Conservation (phyloP, 2,888 invertebrate genomes). For the Eupithecia abbreviata region DNA sequence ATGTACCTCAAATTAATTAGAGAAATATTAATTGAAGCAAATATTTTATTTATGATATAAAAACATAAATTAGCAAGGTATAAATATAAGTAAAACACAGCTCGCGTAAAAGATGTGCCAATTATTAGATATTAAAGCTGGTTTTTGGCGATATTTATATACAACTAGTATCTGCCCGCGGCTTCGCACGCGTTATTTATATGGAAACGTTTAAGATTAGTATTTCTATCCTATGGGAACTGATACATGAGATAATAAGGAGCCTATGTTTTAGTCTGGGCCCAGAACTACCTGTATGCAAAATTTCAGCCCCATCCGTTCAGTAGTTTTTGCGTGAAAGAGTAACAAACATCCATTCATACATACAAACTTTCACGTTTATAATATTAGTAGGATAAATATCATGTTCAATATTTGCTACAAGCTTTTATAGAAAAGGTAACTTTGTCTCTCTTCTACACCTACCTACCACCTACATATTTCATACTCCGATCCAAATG, state of each 20-base stretch:
- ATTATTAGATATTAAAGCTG: background rate
- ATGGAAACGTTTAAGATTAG: no score
- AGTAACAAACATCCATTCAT: no score
- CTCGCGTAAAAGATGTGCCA: background rate
- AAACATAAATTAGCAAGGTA: background rate
- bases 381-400: background rate
- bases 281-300: no score
- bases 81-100: background rate
- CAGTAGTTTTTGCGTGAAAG: no score
- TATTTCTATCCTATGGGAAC: no score
- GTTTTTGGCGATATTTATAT: slow-evolving; percentile 20
- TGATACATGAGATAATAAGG: no score
- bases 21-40: background rate
- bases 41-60: background rate
- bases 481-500: slow-evolving; percentile 23
- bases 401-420: slow-evolving; percentile 15
- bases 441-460: background rate
- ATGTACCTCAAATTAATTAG: background rate
- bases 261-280: no score
- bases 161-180: background rate
- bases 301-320: no score
- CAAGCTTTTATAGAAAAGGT: background rate
- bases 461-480: background rate
- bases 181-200: no score
- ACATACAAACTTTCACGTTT: no score